These are phyloP conservation scores for Periplaneta americana DNA, from an alignment of 1,140 invertebrate genomes.

Conservation along the genomic window DNA sequence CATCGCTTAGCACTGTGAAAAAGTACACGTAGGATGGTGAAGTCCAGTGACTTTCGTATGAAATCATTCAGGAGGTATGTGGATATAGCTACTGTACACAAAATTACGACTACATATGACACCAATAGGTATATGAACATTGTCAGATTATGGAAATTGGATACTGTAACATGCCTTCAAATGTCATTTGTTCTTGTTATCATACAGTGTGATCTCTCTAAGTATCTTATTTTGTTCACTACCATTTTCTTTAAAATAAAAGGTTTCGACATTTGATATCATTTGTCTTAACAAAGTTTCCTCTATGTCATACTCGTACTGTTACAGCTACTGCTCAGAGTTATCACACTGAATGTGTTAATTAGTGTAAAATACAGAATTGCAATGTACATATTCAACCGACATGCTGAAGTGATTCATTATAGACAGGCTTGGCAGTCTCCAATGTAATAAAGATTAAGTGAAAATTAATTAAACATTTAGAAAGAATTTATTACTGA, in stretches of 20 bases:
- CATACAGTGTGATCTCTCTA: not conserved
- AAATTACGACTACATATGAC: not conserved
- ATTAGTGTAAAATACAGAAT: not conserved
- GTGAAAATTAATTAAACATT: too few relatives aligned
- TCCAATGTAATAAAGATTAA: not conserved
- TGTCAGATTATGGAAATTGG: not conserved
- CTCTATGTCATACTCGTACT: too few relatives aligned
- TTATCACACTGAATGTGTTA: not conserved
- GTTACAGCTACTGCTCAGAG: too few relatives aligned
- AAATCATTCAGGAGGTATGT: too few relatives aligned
- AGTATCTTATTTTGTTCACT: not conserved
- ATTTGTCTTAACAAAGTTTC: too few relatives aligned
- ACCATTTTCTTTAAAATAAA: too few relatives aligned
- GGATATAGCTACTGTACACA: not conserved
- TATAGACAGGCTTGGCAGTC: not conserved
- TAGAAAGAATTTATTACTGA: too few relatives aligned
- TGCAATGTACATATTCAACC: not conserved
- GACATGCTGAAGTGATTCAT: not conserved
- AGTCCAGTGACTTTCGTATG: too few relatives aligned
- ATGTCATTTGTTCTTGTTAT: not conserved
- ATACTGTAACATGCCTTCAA: not conserved
- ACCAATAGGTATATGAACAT: not conserved
- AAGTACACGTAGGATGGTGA: too few relatives aligned
- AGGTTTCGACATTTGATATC: too few relatives aligned
- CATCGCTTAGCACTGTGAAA: too few relatives aligned